Evolutionary conservation across 2,113 vertebrate genomes (phyloP), one percentile per base, ranked within the genome.

Genomic region (Pogonocichla stellata): DNA sequence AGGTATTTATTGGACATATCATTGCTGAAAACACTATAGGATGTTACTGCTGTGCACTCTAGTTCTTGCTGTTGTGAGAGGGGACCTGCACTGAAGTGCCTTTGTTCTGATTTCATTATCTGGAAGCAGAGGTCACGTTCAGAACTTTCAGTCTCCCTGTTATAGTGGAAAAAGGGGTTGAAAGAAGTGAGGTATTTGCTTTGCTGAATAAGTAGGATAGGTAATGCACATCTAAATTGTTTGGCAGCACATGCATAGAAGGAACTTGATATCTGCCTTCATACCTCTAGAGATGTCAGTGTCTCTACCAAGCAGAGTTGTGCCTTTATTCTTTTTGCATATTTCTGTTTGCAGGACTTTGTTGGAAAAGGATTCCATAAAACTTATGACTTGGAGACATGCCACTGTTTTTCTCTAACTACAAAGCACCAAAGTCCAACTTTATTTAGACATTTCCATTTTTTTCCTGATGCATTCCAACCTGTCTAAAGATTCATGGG

Each of bases 21-120:
- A 23, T 48, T 81, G 62, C 65, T 86, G 82, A 51, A 79, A 86
- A 48, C 48, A 20, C 36, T 58, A 4, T 47, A 45, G 26, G 36
- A 16, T 0, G 0, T 56, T 73, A 45, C 66, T 56, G 26, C n/a
- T 79, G 15, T 54, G 11, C 22, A 10, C 65, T n/a, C 45, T 43
- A n/a, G 65, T 34, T 56, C 50, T 92, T 80, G 36, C 29, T 85
- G 0, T 31, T 86, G 40, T 56, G 31, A 36, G 57, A 60, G 23
- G 8, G 53, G 84, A 43, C 10, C 28, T 45, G 19, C 26, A 9
- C 16, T 57, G 22, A n/a, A 64, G 22, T 53, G 40, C n/a, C 18
- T 94, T 75, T 86, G 54, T 65, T 77, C 62, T 57, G 23, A 40
- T 82, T 75, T 79, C 31, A 31, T 77, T 86, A n/a, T 58, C n/a